phyloP scores from a whole-genome alignment of 2,797 vertebrate species.

The Trichosurus vulpecula region DNA sequence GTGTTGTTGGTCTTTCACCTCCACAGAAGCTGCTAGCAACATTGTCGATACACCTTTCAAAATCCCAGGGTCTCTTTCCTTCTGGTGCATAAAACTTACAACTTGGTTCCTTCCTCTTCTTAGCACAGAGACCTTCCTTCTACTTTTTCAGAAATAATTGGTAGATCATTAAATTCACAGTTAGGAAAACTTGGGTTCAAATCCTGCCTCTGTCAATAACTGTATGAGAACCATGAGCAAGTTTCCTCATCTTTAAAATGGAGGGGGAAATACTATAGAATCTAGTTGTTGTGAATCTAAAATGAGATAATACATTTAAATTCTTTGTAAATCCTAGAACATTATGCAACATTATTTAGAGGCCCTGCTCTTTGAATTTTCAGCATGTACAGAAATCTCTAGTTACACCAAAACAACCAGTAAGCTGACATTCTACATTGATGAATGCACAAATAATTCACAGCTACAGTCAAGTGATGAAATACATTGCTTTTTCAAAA shows the following conservation, averaged over 20 bases:
- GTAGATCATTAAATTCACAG: background rate
- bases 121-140: background rate
- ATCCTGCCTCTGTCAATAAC: background rate
- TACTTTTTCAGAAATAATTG: background rate
- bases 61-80: background rate
- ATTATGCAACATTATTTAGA: background rate
- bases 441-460: background rate
- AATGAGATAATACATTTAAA: no score
- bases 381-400: conserved; percentile 46
- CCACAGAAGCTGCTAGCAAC: no score
- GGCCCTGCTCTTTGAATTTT: background rate
- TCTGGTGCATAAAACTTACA: background rate
- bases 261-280: background rate
- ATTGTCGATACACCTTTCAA: no score
- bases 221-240: background rate
- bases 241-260: background rate
- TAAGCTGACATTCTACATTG: conserved; percentile 3
- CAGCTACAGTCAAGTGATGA: conserved; percentile 41
- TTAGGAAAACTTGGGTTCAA: background rate
- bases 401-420: conserved; percentile 13
- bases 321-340: background rate
- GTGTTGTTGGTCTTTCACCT: no score
- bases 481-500: background rate
- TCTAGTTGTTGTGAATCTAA: background rate
- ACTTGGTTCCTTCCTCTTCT: background rate